These are phyloP conservation scores for Achatina immaculata DNA, from an alignment of 1,140 invertebrate genomes.

Conservation along the genomic window DNA sequence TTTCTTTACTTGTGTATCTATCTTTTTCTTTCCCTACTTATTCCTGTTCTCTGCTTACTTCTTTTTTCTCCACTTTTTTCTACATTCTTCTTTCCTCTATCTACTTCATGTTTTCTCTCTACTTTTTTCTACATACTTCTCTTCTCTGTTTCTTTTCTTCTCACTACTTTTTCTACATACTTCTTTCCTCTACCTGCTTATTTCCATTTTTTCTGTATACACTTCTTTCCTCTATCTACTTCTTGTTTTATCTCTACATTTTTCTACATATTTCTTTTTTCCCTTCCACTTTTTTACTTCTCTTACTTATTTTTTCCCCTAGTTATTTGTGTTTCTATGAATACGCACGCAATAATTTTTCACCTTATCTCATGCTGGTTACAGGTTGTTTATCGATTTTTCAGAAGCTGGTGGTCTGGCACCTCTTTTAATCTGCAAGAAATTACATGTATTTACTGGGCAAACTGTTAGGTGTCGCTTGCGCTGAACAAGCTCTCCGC, in stretches of 20 bases:
- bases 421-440: no score
- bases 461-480: no score
- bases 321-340: no score
- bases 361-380: no score
- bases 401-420: no score
- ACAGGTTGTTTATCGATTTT: no score
- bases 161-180: slow-evolving; percentile 2
- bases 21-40: background rate
- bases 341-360: no score
- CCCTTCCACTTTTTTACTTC: background rate
- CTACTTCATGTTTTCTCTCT: background rate
- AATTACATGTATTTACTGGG: no score
- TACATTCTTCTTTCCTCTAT: background rate
- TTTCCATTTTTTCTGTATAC: background rate
- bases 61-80: background rate
- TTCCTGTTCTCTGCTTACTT: background rate
- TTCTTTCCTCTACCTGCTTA: background rate
- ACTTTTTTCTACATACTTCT: background rate
- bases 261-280: background rate
- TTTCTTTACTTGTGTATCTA: background rate
- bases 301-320: slow-evolving; percentile 1
- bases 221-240: slow-evolving; percentile 3
- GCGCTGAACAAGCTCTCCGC: no score
- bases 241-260: background rate
- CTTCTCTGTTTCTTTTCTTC: slow-evolving; percentile 2